Conservation (phyloP, 2,113 vertebrate genomes). For the Ptilonorhynchus violaceus region DNA sequence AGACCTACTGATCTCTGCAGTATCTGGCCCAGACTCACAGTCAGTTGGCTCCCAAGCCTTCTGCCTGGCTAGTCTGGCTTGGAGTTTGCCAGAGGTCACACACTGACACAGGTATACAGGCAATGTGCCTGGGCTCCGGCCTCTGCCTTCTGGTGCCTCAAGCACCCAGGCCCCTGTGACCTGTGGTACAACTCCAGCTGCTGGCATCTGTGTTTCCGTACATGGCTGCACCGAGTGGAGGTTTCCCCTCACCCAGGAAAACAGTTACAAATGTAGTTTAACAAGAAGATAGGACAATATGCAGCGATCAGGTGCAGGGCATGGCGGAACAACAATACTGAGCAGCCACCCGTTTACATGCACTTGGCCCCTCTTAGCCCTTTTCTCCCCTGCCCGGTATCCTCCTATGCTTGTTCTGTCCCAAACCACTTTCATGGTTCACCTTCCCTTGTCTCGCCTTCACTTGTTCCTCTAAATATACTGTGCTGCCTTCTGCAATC, state of each 20-base stretch:
- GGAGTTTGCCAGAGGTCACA: not conserved
- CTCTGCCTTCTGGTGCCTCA: not conserved
- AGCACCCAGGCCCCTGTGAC: not conserved
- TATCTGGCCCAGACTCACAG: not conserved
- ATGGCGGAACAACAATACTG: not conserved
- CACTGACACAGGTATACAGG: not conserved
- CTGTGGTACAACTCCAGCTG: not conserved
- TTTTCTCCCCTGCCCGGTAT: fast-evolving
- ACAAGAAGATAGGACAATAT: not conserved
- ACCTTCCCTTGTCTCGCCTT: not conserved
- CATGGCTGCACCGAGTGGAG: fast-evolving
- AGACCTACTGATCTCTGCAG: not conserved
- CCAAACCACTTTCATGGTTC: not conserved
- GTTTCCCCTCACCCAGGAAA: not conserved
- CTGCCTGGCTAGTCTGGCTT: not conserved
- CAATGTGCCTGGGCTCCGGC: fast-evolving
- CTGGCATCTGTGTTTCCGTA: fast-evolving
- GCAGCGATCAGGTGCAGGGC: not conserved
- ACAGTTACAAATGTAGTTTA: not conserved
- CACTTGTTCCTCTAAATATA: not conserved
- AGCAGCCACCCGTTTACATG: not conserved
- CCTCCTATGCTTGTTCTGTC: not conserved
- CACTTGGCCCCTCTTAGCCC: not conserved
- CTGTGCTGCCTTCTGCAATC: not conserved
- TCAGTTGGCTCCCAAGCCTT: not conserved